These are phyloP conservation scores for Boloria euphrosyne DNA, from an alignment of 2,888 invertebrate species.

Conservation along the genomic window DNA sequence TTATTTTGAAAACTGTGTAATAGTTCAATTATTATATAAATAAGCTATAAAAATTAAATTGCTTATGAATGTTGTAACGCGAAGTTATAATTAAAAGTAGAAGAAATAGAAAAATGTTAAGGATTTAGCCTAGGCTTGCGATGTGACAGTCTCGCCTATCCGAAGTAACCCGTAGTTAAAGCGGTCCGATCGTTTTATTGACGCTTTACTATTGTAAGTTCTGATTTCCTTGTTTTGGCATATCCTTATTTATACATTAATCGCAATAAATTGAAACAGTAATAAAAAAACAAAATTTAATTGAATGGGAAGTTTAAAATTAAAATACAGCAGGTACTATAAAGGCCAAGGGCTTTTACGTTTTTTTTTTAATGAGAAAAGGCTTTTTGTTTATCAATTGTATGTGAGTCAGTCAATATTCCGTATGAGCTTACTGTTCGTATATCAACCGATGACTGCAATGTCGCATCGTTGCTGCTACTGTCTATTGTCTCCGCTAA, in stretches of 20 bases:
- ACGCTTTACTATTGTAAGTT: slow-evolving; percentile 1
- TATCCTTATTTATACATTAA: background rate
- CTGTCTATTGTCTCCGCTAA: slow-evolving; percentile 54
- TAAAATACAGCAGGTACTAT: background rate
- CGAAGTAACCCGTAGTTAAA: slow-evolving; percentile 5
- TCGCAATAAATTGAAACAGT: background rate
- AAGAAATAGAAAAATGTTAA: too few species aligned
- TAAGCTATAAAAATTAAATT: too few species aligned
- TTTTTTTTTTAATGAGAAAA: background rate
- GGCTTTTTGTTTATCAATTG: slow-evolving; percentile 4
- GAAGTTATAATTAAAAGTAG: too few species aligned
- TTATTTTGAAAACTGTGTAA: too few species aligned
- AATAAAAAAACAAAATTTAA: background rate
- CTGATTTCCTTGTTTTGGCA: background rate
- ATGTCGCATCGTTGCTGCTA: slow-evolving; percentile 45
- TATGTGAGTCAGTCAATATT: slow-evolving; percentile 41
- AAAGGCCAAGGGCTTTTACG: background rate
- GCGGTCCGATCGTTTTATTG: slow-evolving; percentile 12
- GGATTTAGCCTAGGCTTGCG: too few species aligned
- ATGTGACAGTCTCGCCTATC: too few species aligned
- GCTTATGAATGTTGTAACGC: too few species aligned
- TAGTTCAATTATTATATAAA: too few species aligned
- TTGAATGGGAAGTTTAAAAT: background rate
- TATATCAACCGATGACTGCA: slow-evolving; percentile 44
- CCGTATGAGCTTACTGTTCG: slow-evolving; percentile 51